Conservation (phyloP, 2,888 invertebrate genomes). For the Cephus sareptanus region DNA sequence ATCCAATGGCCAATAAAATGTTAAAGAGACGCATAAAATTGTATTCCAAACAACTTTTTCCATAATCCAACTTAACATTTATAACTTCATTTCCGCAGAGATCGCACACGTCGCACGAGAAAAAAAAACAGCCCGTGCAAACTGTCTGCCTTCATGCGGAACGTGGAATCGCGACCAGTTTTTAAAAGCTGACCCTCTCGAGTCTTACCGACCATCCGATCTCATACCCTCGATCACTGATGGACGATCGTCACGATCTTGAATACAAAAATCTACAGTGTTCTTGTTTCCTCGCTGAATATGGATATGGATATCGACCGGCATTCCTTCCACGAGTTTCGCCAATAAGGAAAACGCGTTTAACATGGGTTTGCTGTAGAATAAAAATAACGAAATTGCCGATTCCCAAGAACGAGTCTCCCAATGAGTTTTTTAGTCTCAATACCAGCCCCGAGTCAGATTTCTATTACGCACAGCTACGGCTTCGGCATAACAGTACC, state of each 20-base stretch:
- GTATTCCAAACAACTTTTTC: slow-evolving; percentile 35
- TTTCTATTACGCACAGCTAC: neutral
- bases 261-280: slow-evolving; percentile 14
- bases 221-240: slow-evolving; percentile 13
- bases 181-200: slow-evolving; percentile 19
- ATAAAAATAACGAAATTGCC: neutral
- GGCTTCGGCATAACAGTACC: neutral
- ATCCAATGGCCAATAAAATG: slow-evolving; percentile 33
- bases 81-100: slow-evolving; percentile 33
- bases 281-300: slow-evolving; percentile 6
- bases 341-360: neutral
- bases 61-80: slow-evolving; percentile 33
- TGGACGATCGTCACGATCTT: slow-evolving; percentile 19
- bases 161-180: slow-evolving; percentile 21
- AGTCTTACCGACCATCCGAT: neutral
- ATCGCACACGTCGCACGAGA: slow-evolving; percentile 11
- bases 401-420: neutral
- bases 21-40: slow-evolving; percentile 28
- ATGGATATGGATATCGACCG: neutral
- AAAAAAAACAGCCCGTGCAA: slow-evolving; percentile 15
- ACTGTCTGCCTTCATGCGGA: slow-evolving; percentile 7
- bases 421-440: neutral
- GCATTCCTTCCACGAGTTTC: neutral
- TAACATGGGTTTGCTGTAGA: neutral
- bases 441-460: neutral